These are phyloP conservation scores for Ginglymostoma cirratum DNA, from an alignment of 2,113 vertebrate genomes.

Conservation along the genomic window DNA sequence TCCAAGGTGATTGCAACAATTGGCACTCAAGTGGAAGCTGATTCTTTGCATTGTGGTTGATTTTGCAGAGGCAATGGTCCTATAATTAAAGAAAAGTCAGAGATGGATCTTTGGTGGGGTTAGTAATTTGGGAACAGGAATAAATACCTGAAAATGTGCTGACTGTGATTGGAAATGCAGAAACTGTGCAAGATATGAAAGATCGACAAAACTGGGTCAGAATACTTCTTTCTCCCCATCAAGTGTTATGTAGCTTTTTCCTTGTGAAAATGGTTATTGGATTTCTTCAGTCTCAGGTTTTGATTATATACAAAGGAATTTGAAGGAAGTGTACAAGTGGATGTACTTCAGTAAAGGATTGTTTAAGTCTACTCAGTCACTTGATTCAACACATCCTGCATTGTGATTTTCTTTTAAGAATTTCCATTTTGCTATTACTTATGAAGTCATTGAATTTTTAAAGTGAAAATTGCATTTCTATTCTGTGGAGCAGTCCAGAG, in stretches of 20 bases:
- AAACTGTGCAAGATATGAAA: neutral
- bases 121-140: neutral
- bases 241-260: neutral
- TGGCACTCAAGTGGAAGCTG: neutral
- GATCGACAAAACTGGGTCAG: neutral
- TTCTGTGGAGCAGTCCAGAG: neutral
- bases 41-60: neutral
- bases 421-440: neutral
- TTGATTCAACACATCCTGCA: neutral
- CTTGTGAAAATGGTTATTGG: neutral
- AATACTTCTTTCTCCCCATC: neutral
- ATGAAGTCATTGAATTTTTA: neutral
- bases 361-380: neutral
- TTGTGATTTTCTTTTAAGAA: neutral
- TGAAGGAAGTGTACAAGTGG: neutral
- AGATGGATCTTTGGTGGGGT: neutral
- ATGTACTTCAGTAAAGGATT: neutral
- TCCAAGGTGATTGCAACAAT: too few relatives aligned
- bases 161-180: neutral
- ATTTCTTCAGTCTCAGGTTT: neutral
- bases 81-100: neutral
- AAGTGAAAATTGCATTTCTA: neutral
- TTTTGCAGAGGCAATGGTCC: neutral
- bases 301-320: neutral
- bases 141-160: neutral